phyloP scores from a whole-genome alignment of 2,113 vertebrate genomes.

The Lates calcarifer region DNA sequence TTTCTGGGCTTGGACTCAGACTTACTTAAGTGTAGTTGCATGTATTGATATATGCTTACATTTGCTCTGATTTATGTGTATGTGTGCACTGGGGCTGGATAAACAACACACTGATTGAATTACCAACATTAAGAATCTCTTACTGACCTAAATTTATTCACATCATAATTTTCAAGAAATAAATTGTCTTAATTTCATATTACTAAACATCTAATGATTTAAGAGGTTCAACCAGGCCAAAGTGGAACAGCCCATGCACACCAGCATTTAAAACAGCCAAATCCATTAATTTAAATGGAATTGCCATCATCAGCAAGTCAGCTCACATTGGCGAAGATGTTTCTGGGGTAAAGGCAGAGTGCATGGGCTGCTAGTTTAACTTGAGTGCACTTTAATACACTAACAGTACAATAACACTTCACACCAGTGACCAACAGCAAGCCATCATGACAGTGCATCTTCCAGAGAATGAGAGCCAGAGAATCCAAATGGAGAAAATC shows the following conservation, averaged over 20 bases:
- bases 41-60: neutral
- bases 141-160: neutral
- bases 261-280: too few species aligned
- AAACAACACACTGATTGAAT: neutral
- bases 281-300: neutral
- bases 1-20: slow-evolving; percentile 30
- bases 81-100: neutral
- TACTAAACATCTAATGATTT: too few species aligned
- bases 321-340: neutral
- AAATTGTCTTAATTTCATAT: too few species aligned
- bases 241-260: too few species aligned
- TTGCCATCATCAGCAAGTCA: neutral
- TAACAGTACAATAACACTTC: too few species aligned
- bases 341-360: neutral
- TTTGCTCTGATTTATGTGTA: neutral
- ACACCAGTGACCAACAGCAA: neutral
- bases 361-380: neutral
- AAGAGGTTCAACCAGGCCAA: neutral
- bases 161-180: too few species aligned
- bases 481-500: neutral
- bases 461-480: neutral
- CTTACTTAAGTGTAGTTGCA: slow-evolving; percentile 10
- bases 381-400: neutral
- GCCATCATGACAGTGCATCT: neutral
- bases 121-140: neutral